These are phyloP conservation scores for Tyto alba DNA, from an alignment of 2,113 vertebrate species.

Conservation along the genomic window DNA sequence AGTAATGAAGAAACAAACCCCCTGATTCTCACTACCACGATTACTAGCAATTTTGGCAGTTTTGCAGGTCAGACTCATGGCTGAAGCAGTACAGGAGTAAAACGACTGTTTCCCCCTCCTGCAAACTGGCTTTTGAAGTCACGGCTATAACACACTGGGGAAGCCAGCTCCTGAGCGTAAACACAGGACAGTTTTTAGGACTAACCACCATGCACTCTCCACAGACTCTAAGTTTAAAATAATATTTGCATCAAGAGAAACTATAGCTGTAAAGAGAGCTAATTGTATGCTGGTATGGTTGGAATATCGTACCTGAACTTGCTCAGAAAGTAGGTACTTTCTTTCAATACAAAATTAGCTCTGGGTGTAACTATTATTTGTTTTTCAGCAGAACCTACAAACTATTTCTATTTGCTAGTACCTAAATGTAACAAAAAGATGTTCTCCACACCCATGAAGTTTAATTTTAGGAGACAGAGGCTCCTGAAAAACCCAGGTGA, in stretches of 20 bases:
- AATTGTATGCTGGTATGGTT: slow-evolving; percentile 21
- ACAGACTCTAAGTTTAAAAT: slow-evolving; percentile 34
- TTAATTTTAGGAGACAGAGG: slow-evolving; percentile 34
- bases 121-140: neutral
- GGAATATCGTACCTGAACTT: slow-evolving; percentile 6
- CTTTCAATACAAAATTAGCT: slow-evolving; percentile 48
- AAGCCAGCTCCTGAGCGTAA: slow-evolving; percentile 12
- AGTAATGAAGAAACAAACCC: neutral
- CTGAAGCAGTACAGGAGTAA: slow-evolving; percentile 1
- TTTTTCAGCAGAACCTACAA: slow-evolving; percentile 26
- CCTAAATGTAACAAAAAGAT: slow-evolving; percentile 49
- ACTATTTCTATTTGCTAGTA: slow-evolving; percentile 14
- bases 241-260: slow-evolving; percentile 47
- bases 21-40: neutral
- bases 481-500: slow-evolving; percentile 36
- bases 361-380: slow-evolving; percentile 49
- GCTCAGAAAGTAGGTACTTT: neutral
- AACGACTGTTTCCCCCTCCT: neutral
- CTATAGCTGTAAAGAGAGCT: neutral
- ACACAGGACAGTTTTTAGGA: slow-evolving; percentile 37
- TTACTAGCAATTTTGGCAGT: neutral
- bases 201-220: neutral
- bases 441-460: slow-evolving; percentile 44
- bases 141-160: neutral
- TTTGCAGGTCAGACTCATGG: neutral